Evolutionary conservation across 1,140 invertebrate species (phyloP), one percentile per base, ranked within the genome.

Genomic region (Pantala flavescens): DNA sequence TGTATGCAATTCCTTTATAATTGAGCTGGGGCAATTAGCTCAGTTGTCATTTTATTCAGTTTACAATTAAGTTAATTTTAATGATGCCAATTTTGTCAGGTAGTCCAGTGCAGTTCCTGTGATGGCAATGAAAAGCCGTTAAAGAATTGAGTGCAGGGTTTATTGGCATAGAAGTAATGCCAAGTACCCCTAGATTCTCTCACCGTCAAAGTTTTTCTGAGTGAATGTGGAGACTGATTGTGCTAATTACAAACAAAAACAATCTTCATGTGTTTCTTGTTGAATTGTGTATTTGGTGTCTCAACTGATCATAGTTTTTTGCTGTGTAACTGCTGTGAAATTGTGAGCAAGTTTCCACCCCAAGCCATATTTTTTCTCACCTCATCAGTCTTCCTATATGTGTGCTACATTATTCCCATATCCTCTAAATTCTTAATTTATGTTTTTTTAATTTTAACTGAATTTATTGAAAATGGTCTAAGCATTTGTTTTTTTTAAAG

Each of bases 231-330:
- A 63, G 49, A 63, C 49, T 63, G 49, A 63, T 63, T 63, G 49
- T 63, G 49, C 28, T 36, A 36, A 63, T 21, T 63, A 63, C 14
- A 19, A 19, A 21, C 49, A 63, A 63, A 63, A 63, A 63, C 49
- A 63, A 63, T 63, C 49, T 63, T 63, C 49, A 63, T 63, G 49
- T 63, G 49, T 63, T 63, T 63, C 49, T 63, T 63, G 49, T 63
- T 63, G 49, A 63, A 63, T 63, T 63, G 49, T 63, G 49, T 63
- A 63, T 63, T 63, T 63, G 49, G 49, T 63, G 49, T 63, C 14
- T 63, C 49, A 63, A 63, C 49, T 63, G 49, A 63, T 63, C 49
- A 63, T 63, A 63, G 49, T 63, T 63, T 63, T 63, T 63, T 63
- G 49, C 49, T 63, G 49, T 63, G 49, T 63, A 63, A 63, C 49